phyloP scores from a whole-genome alignment of 2,888 invertebrate genomes.

The Hedychridium roseum region DNA sequence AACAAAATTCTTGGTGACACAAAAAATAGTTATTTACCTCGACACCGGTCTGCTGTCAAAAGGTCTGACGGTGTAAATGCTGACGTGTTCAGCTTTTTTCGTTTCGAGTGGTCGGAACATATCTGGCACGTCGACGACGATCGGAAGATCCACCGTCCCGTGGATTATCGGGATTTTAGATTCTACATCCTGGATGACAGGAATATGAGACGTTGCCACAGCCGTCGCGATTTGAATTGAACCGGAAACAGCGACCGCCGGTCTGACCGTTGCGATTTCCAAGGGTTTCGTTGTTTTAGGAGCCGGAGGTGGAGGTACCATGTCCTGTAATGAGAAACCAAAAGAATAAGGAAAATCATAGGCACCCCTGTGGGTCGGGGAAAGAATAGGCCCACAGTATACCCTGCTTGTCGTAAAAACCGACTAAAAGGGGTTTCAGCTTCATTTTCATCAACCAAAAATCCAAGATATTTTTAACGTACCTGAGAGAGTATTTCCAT shows the following conservation, averaged over 20 bases:
- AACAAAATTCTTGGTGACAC: background rate
- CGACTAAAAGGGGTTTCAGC: no score
- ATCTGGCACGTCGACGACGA: conserved; percentile 55
- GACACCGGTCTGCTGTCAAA: conserved; percentile 54
- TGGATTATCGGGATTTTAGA: conserved; percentile 61
- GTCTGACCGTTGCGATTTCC: conserved; percentile 52
- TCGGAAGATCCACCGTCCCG: conserved; percentile 59
- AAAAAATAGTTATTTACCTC: conserved; percentile 34
- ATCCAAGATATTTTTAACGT: background rate
- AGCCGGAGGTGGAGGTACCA: conserved; percentile 55
- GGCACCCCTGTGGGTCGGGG: no score
- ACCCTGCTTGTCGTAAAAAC: no score
- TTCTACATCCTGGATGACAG: conserved; percentile 56
- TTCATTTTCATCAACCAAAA: conserved; percentile 1
- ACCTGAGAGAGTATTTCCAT: conserved; percentile 58
- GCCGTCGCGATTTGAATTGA: conserved; percentile 60
- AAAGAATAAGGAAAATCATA: no score
- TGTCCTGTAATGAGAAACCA: conserved; percentile 48
- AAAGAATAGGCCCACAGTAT: no score
- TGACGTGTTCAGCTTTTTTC: conserved; percentile 50
- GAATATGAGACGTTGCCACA: conserved; percentile 57
- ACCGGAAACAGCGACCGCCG: conserved; percentile 56
- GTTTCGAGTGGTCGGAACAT: conserved; percentile 48
- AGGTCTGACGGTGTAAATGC: conserved; percentile 56
- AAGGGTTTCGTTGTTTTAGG: conserved; percentile 43